Evolutionary conservation across 2,797 vertebrate species (phyloP), one percentile per base, ranked within the genome.

Genomic region (Sebastes itinus): DNA sequence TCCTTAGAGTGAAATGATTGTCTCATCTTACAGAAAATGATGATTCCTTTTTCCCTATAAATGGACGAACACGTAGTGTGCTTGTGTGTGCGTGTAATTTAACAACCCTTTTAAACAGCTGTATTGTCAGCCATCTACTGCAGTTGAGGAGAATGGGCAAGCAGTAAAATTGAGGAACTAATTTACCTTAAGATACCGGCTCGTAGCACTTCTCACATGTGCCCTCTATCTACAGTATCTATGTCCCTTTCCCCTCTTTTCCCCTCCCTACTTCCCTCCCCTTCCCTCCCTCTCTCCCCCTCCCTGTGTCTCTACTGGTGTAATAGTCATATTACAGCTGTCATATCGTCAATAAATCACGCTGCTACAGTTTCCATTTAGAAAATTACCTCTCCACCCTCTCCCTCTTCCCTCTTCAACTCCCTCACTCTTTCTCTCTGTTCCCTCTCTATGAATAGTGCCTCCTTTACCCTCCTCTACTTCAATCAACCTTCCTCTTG

Each of bases 311-410:
- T 81, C 84, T 84, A 80, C 89, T 88, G 77, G 87, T 94, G 92
- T 93, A 94, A 95, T 93, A 87, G 90, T 92, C 82, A 88, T 93
- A 94, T 95, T 92, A 93, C 87, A 93, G 92, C 91, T 93, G 91
- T 92, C 91, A 94, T 92, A 93, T 89, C 72, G 78, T 93, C 92
- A 92, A 94, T 93, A 94, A 92, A 92, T 93, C 90, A 94, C 75
- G 13, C 83, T 3, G 77, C 88, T 89, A 91, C 82, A 88, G 92
- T 93, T 91, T 93, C 92, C 92, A 94, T 93, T 94, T 92, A 93
- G 94, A 93, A 94, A 94, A 94, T 94, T 94, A 94, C 92, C 92
- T 93, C 90, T 87, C 87, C 84, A 85, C 82, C 84, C 87, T 84
- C 87, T 89, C 74, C 81, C 77, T 89, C 87, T 86, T 86, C 42